Conservation (phyloP, 1,140 invertebrate species). For the Archivesica marissinica region DNA sequence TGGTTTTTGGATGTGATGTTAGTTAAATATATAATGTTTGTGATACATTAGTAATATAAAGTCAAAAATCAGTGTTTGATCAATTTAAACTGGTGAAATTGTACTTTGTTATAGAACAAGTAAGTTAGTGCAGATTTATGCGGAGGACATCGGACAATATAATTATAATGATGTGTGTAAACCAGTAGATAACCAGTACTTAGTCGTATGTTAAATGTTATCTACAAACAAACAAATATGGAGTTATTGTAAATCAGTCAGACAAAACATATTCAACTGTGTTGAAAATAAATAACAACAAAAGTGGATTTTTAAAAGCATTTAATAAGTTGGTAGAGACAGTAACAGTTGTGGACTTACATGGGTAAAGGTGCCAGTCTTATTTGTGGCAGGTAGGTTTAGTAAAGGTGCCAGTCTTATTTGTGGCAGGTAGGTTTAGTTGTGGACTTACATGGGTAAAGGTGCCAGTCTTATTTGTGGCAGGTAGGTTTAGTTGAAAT, state of each 20-base stretch:
- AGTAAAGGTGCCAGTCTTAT: constrained; percentile 70
- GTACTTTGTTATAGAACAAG: neutral
- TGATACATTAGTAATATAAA: no score
- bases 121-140: neutral
- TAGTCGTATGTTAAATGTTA: constrained; percentile 34
- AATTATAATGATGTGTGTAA: no score
- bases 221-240: no score
- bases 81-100: neutral
- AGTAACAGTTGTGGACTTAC: neutral
- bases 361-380: constrained; percentile 71
- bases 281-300: no score
- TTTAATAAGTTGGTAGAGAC: no score
- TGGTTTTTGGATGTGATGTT: neutral
- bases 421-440: constrained; percentile 53
- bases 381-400: constrained; percentile 69
- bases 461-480: constrained; percentile 70
- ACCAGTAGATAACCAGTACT: neutral
- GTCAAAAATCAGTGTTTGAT: no score
- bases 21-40: no score
- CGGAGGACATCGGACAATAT: no score
- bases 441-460: constrained; percentile 64
- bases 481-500: constrained; percentile 68
- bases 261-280: no score
- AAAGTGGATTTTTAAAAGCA: no score
- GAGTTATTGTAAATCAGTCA: no score